phyloP scores from a whole-genome alignment of 2,888 invertebrate genomes.

The Sinopyrophorus schimmeli region DNA sequence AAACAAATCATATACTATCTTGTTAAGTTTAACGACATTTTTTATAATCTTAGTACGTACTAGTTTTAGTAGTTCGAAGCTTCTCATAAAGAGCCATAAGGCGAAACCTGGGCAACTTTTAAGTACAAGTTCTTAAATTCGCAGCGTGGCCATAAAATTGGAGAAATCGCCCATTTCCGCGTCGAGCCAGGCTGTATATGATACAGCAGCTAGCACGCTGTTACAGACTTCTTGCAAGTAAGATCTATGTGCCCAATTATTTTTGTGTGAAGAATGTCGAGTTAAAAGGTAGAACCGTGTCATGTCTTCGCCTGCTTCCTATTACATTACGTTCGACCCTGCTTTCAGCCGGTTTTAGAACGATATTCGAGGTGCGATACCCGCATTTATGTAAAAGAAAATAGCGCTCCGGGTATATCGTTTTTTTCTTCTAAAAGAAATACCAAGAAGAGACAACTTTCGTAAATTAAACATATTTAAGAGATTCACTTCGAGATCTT shows the following conservation, averaged over 20 bases:
- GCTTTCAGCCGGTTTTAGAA: slow-evolving; percentile 14
- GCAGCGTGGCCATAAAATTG: slow-evolving; percentile 37
- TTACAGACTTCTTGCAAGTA: slow-evolving; percentile 17
- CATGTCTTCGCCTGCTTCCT: slow-evolving; percentile 10
- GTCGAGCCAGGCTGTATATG: slow-evolving; percentile 27
- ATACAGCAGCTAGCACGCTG: slow-evolving; percentile 18
- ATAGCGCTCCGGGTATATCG: too few species aligned
- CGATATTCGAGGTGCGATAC: slow-evolving; percentile 10
- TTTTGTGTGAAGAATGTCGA: slow-evolving; percentile 22
- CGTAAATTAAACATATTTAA: too few species aligned
- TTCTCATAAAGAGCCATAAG: too few species aligned
- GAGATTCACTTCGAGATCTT: too few species aligned
- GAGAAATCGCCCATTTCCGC: slow-evolving; percentile 27
- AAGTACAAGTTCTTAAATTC: slow-evolving; percentile 37
- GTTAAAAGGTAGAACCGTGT: slow-evolving; percentile 21
- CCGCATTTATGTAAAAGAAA: slow-evolving; percentile 6
- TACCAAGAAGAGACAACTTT: too few species aligned
- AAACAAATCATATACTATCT: too few species aligned
- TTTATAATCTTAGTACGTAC: too few species aligned
- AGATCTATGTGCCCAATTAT: slow-evolving; percentile 33
- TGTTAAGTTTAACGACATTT: too few species aligned
- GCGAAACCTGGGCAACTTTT: slow-evolving; percentile 34
- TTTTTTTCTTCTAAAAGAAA: too few species aligned
- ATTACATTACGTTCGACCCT: slow-evolving; percentile 17
- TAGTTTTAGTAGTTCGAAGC: too few species aligned